Base-by-base conservation (phyloP, 2,797 vertebrate species). In the Sciaenops ocellatus region DNA sequence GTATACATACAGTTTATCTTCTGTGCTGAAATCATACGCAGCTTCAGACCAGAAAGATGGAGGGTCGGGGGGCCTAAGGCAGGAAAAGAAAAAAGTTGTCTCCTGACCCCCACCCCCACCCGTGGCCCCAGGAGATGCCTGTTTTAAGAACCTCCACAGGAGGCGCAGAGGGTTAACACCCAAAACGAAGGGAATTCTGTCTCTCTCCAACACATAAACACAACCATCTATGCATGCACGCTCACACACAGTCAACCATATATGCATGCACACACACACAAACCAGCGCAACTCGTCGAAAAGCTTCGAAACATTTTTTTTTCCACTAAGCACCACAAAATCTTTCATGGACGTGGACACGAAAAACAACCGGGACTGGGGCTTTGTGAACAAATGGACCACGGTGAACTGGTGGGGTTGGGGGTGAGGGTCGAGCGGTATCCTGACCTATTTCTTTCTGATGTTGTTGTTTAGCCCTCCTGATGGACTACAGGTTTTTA, bases 81-180 rank as follows among this genome's bases (percentile, higher is more conserved):
- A 38, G 57, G 61, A 81, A 52, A 60, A 15, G 5, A 57, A 61
- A 81, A 54, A 67, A 63, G 24, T 48, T 52, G 65, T 77, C 85
- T 87, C 79, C 85, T 63, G 57, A 87, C 84, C 62, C 78, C 64
- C 48, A 24, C 6, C 54, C 48, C 78, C 76, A 83, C 79, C 74
- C n/a, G 72, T 81, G 73, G 87, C 87, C 90, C 88, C 86, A 90
- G 83, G 84, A 94, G 92, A 92, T 85, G 90, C 82, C 65, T 79
- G 12, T 13, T 89, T 89, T 94, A 93, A 91, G 90, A 93, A 93
- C 96, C 96, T 96, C 96, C 96, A 96, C 89, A 92, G 96, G 95
- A 96, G 95, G 95, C 80, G 80, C 92, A 92, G 89, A 89, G 93
- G 87, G 88, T 87, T 82, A 90, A 88, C 90, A 88, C 94, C 93